These are phyloP conservation scores for Calidris pygmaea DNA, from an alignment of 2,113 vertebrate species.

Conservation along the genomic window DNA sequence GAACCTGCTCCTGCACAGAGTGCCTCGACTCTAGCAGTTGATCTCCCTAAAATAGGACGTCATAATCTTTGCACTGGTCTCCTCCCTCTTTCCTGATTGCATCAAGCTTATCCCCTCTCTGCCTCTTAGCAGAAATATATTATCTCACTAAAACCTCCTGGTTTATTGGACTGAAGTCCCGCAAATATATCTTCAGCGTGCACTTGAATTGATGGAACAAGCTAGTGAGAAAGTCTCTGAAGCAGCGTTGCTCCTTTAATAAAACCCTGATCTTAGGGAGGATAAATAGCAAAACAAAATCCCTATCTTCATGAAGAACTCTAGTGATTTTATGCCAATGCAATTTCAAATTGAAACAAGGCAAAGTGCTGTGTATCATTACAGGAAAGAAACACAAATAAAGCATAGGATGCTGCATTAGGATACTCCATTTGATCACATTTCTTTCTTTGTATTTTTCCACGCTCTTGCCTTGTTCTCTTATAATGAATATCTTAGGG, in stretches of 20 bases:
- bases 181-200: neutral
- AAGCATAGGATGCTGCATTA: neutral
- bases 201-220: slow-evolving; percentile 24
- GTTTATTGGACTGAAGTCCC: neutral
- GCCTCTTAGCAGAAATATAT: neutral
- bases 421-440: neutral
- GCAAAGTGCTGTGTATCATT: neutral
- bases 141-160: neutral
- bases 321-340: neutral
- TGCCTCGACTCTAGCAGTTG: neutral
- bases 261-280: slow-evolving; percentile 1
- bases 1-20: neutral
- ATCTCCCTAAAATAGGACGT: neutral
- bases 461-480: neutral
- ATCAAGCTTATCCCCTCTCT: neutral
- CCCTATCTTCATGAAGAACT: slow-evolving; percentile 2
- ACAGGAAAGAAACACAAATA: slow-evolving; percentile 21
- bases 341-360: slow-evolving; percentile 17
- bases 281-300: slow-evolving; percentile 36
- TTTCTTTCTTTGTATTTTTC: neutral
- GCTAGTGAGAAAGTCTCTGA: neutral
- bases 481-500: neutral
- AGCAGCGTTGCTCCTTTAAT: slow-evolving; percentile 4
- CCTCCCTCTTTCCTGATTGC: neutral
- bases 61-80: neutral